These are phyloP conservation scores for Anolis apletophallus DNA, from an alignment of 2,797 vertebrate species.

Conservation along the genomic window DNA sequence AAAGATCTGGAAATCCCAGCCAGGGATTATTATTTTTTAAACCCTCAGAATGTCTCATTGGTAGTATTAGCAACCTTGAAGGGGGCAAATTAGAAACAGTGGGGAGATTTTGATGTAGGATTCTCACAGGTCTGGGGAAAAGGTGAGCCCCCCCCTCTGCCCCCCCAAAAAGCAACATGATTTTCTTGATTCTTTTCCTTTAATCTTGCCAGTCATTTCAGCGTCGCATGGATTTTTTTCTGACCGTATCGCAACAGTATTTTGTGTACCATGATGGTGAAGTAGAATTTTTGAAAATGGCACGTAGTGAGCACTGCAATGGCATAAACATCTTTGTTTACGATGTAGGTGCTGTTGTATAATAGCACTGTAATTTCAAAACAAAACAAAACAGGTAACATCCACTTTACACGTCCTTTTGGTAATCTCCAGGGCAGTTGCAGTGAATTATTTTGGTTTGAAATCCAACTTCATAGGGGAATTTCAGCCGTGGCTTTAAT, in stretches of 20 bases:
- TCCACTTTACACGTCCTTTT: background rate
- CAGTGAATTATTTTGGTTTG: background rate
- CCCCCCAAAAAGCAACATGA: background rate
- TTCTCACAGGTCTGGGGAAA: constrained; percentile 5
- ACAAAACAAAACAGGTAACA: background rate
- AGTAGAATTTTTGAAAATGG: background rate
- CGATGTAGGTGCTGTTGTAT: background rate
- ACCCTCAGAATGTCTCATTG: constrained; percentile 41
- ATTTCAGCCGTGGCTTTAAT: background rate
- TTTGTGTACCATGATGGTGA: background rate
- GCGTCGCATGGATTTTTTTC: background rate
- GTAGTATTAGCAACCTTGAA: constrained; percentile 76
- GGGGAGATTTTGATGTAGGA: background rate
- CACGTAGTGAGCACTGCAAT: background rate
- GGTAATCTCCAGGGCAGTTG: constrained; percentile 2
- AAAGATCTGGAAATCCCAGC: constrained; percentile 64
- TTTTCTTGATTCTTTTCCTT: background rate
- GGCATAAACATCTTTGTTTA: constrained; percentile 12
- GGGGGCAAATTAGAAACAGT: constrained; percentile 31
- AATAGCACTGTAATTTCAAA: background rate
- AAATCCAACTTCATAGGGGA: background rate
- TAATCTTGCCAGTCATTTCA: background rate
- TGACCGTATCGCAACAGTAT: background rate
- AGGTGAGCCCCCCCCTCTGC: background rate
- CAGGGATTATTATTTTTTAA: constrained; percentile 57